Evolutionary conservation across 2,113 vertebrate species (phyloP).

Genomic region (Rissa tridactyla): DNA sequence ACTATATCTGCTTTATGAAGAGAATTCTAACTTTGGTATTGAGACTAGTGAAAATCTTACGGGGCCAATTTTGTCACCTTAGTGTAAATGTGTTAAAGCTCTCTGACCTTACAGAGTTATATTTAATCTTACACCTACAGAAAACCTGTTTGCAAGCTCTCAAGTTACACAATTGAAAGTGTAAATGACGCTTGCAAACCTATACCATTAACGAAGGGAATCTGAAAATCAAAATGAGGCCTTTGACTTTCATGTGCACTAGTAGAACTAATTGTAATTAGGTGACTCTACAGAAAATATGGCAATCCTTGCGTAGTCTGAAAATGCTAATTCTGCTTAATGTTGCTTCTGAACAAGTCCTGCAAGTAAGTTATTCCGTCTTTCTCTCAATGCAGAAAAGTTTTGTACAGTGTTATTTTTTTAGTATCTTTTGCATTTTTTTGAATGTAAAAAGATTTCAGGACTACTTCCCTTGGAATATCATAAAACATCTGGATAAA

Average conservation of each 20-base stretch:
- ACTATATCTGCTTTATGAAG: neutral
- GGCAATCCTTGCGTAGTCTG: neutral
- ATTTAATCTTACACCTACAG: slow-evolving; percentile 43
- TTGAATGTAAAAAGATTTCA: neutral
- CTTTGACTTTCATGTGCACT: neutral
- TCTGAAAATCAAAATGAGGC: neutral
- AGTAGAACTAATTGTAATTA: neutral
- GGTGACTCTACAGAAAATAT: neutral
- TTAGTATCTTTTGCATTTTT: neutral
- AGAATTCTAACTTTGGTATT: neutral
- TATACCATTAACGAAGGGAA: neutral
- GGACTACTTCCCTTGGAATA: neutral
- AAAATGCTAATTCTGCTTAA: neutral
- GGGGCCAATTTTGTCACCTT: neutral
- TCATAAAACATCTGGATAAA: too few species aligned
- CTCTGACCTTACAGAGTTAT: slow-evolving; percentile 16
- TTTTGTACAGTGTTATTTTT: neutral
- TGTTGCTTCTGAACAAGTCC: neutral
- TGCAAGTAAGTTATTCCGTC: neutral
- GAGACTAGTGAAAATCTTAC: neutral
- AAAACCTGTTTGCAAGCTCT: slow-evolving; percentile 47
- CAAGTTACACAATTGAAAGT: neutral
- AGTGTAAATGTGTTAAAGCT: neutral
- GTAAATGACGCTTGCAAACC: slow-evolving; percentile 15
- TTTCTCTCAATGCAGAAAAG: neutral